Evolutionary conservation across 2,797 vertebrate genomes (phyloP), one percentile per base, ranked within the genome.

Genomic region (Rhabdophis nuchalis): DNA sequence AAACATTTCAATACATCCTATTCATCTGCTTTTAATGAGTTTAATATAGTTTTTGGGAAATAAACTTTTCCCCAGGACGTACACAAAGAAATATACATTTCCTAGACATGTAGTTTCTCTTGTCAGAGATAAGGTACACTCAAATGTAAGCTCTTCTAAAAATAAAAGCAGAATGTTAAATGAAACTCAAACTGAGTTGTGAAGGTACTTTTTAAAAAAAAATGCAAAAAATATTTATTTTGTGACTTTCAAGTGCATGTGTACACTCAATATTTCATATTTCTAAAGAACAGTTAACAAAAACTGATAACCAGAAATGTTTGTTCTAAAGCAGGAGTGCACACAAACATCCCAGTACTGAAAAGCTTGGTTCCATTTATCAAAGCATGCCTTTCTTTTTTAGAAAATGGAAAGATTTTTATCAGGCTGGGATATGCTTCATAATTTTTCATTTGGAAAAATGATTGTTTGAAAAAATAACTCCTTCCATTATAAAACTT

Each of bases 101-200:
- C 89, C 93, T 0, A 1, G 90, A 82, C 46, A n/a, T 95, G 91
- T 86, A 93, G 93, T 96, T 82, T 95, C 92, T 94, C 92, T 94
- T 92, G 85, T 92, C 92, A 92, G 93, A 90, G 94, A 68, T 68
- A 46, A 12, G 32, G 12, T 41, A 88, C 91, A 95, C 93, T 92
- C 94, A 95, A 94, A 97, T 96, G 95, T 95, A 96, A 96, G 95
- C 95, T 94, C 95, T 93, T 93, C 32, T 54, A 64, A 89, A 27
- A 89, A 64, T 72, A 86, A 53, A 50, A 86, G 14, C 25, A 50
- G 52, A 50, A 3, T 85, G n/a, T 4, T 1, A 16, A 61, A 11
- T 91, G 64, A 85, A 90, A 61, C 61, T 88, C 8, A 54, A 53
- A 58, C 1, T 11, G 13, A 27, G n/a, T 88, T 85, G 88, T 54